A percentile compares a stretch with the other conserved stretches of the same genome.
Conservation (phyloP, 2,113 vertebrate genomes). For the Laterallus jamaicensis region DNA sequence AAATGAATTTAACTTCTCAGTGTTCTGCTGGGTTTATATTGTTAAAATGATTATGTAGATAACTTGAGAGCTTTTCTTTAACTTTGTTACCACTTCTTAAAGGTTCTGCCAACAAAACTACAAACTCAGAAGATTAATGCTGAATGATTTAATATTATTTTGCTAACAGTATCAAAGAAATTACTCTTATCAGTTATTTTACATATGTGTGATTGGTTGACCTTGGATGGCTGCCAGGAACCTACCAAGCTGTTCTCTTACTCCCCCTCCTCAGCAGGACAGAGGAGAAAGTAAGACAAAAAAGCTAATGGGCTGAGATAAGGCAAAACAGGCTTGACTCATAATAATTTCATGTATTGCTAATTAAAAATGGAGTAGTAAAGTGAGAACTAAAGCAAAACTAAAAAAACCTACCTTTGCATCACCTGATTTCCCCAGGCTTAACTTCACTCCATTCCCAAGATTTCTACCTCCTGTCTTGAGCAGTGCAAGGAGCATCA, state of each 20-base stretch:
- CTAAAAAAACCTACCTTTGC: neutral
- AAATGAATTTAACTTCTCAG: neutral
- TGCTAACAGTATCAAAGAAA: neutral
- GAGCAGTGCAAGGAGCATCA: neutral
- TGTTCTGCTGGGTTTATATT: neutral
- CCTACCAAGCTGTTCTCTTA: neutral
- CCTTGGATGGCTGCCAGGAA: neutral
- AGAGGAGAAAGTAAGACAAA: neutral
- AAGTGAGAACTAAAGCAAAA: neutral
- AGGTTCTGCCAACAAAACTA: neutral
- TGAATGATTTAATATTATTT: neutral
- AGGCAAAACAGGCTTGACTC: neutral
- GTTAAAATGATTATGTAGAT: neutral
- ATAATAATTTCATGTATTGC: neutral
- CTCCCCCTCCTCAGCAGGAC: neutral
- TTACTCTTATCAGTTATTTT: neutral
- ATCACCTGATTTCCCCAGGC: neutral
- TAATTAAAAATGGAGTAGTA: neutral
- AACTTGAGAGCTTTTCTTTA: neutral
- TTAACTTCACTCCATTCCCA: neutral
- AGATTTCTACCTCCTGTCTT: neutral
- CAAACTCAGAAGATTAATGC: neutral
- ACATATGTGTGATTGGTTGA: accelerated
- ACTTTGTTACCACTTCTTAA: neutral
- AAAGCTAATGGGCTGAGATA: accelerated